Evolutionary conservation across 2,113 vertebrate species (phyloP), one percentile per base, ranked within the genome.

Genomic region (Etheostoma spectabile): DNA sequence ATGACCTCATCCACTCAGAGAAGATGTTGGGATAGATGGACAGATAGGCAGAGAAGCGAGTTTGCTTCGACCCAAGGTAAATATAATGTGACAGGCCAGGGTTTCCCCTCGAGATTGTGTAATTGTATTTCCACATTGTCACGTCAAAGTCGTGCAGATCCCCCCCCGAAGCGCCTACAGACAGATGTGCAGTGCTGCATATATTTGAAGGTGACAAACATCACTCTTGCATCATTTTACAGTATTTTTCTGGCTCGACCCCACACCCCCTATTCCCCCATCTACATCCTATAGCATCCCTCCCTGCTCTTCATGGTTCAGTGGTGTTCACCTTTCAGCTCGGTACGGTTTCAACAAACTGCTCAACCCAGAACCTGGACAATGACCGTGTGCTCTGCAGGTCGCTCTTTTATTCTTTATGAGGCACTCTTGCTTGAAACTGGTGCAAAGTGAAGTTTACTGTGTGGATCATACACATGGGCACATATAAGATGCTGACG

Each of bases 61-160:
- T 77, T 85, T 21, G 56, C 82, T 82, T 64, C 74, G 73, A 89
- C 80, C 71, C 67, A 85, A 89, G 90, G 86, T 93, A 89, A 92
- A 93, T 89, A 76, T 74, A 83, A 92, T 74, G 86, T 93, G 92
- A 91, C 90, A 88, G 87, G 79, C 76, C 81, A 21, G 66, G 77
- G 68, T 69, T 83, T 88, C 89, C 89, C 85, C 89, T 66, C 35
- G 87, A 91, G 93, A 92, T 85, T 77, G 63, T 79, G 85, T 89
- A 91, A 92, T 89, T 91, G 90, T 90, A 84, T 92, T 90, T 90
- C 84, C 83, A 85, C 87, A 67, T 86, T 70, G 86, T 76, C 74
- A 77, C 79, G 74, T 88, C 91, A 89, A 82, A 90, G 83, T 83
- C 18, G 70, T 82, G 76, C 77, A 79, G 80, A 85, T 81, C 8